Percentiles rank a stretch among this genome's conserved stretches.
phyloP scores from a whole-genome alignment of 2,888 invertebrate genomes.

The Eupelmus urozonus region DNA sequence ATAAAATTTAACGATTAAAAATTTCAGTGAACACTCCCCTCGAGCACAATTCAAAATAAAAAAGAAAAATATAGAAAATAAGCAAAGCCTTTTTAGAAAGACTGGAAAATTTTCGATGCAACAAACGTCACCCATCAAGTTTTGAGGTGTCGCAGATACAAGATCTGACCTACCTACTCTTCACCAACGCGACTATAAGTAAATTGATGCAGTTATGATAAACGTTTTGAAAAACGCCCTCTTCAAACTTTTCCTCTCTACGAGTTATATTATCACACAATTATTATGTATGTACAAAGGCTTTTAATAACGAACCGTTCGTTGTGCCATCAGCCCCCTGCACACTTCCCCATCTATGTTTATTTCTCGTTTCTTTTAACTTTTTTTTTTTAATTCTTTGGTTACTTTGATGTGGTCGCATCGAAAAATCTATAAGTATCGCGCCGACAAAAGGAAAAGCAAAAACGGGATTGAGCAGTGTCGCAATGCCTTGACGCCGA shows the following conservation, averaged over 20 bases:
- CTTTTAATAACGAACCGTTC: constrained; percentile 53
- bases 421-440: constrained; percentile 6
- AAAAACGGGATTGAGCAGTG: background rate
- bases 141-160: background rate
- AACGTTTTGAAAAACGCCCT: background rate
- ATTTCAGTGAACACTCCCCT: background rate
- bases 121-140: constrained; percentile 38
- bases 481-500: constrained; percentile 19
- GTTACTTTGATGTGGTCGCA: constrained; percentile 5
- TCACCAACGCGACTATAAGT: background rate
- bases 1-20: background rate
- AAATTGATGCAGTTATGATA: background rate
- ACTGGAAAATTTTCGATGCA: background rate
- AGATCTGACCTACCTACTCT: background rate
- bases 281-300: constrained; percentile 57
- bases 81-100: too few species aligned
- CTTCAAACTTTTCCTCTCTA: background rate
- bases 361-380: too few species aligned
- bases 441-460: constrained; percentile 17
- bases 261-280: constrained; percentile 47
- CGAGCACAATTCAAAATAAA: background rate
- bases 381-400: background rate
- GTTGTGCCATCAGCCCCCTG: constrained; percentile 35
- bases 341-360: background rate
- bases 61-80: background rate